A percentile compares a stretch with the other conserved stretches of the same genome.
These are phyloP conservation scores for Cyphomyrus plagiostoma DNA, from an alignment of 2,113 vertebrate species.

Conservation along the genomic window DNA sequence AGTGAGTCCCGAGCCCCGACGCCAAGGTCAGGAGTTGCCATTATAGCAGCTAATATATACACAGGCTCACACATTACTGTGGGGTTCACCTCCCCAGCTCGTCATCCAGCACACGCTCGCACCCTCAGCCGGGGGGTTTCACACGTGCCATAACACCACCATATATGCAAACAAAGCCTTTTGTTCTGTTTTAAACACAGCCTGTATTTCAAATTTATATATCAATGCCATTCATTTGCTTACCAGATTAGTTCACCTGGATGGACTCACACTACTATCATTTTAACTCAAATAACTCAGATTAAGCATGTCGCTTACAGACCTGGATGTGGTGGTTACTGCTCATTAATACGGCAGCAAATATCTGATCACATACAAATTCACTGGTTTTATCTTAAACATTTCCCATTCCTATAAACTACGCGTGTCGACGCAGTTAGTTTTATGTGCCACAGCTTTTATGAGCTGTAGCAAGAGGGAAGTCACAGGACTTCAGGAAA, in stretches of 20 bases:
- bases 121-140: neutral
- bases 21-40: neutral
- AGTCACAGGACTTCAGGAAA: slow-evolving; percentile 30
- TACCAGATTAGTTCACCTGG: neutral
- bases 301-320: neutral
- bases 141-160: neutral
- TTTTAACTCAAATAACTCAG: neutral
- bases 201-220: neutral
- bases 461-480: neutral
- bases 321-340: neutral
- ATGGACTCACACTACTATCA: neutral
- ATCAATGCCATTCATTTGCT: neutral
- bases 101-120: neutral
- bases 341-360: neutral
- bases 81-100: neutral
- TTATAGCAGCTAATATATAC: neutral
- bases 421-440: neutral
- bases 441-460: neutral
- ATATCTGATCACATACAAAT: neutral
- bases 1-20: neutral
- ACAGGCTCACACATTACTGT: neutral
- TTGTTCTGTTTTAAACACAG: neutral
- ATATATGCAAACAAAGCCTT: neutral
- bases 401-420: neutral
- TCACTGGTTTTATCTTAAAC: neutral